Conservation (phyloP, 2,797 vertebrate genomes). For the Falco cherrug region DNA sequence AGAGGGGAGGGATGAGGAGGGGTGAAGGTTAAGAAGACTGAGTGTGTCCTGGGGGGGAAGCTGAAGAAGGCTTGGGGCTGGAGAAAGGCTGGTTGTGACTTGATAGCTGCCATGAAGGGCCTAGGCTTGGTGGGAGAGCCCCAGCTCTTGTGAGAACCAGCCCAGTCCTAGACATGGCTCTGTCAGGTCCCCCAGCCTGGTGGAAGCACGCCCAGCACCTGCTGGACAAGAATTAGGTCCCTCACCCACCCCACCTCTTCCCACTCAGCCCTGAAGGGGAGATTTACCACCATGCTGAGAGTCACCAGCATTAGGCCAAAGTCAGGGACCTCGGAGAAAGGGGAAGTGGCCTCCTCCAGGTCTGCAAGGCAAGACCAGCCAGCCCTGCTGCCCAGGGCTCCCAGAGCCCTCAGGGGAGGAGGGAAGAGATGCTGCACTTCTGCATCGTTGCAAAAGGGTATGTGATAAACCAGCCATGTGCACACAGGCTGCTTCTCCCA, state of each 20-base stretch:
- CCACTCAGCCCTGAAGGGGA: accelerated
- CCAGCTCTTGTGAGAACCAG: background rate
- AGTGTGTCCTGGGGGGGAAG: accelerated
- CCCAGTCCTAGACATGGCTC: background rate
- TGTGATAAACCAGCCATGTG: background rate
- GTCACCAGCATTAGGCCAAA: background rate
- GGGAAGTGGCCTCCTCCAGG: background rate
- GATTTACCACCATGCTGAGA: background rate
- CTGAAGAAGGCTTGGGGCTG: background rate
- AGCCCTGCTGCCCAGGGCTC: background rate
- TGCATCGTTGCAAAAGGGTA: background rate
- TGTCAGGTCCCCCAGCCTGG: background rate
- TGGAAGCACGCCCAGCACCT: background rate
- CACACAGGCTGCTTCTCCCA: background rate
- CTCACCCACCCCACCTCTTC: background rate
- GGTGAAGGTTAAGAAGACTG: background rate
- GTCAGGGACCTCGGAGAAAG: background rate
- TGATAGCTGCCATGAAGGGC: accelerated
- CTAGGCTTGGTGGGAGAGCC: background rate
- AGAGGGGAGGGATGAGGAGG: background rate
- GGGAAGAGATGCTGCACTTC: background rate
- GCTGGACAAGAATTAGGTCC: accelerated
- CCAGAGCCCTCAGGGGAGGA: background rate
- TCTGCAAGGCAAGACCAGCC: background rate
- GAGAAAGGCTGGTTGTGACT: background rate